Evolutionary conservation across 2,113 vertebrate species (phyloP).

Genomic region (Halcyon malimbica): DNA sequence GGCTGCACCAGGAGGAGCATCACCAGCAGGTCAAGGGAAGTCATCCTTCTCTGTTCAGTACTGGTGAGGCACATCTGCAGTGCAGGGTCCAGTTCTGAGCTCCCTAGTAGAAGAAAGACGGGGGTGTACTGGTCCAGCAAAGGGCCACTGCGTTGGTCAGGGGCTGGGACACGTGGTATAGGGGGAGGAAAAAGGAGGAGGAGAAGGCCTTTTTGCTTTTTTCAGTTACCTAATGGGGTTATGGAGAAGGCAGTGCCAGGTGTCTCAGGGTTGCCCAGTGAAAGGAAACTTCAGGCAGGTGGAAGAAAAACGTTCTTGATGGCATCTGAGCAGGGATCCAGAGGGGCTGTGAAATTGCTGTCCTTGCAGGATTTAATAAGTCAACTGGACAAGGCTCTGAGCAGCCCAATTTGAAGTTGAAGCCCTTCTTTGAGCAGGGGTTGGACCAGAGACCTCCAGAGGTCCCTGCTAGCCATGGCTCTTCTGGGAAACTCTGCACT

Average conservation of each 20-base stretch:
- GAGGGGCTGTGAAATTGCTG: neutral
- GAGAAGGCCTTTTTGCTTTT: neutral
- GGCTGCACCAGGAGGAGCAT: neutral
- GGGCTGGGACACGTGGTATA: fast-evolving
- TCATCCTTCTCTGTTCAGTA: neutral
- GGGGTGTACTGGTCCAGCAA: neutral
- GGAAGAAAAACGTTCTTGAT: neutral
- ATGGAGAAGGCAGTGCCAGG: neutral
- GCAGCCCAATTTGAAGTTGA: neutral
- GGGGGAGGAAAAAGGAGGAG: neutral
- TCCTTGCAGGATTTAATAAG: neutral
- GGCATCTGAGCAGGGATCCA: neutral
- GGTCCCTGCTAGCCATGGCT: neutral
- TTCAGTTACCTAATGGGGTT: neutral
- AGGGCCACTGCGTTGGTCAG: neutral
- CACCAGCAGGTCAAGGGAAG: neutral
- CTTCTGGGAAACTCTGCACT: neutral
- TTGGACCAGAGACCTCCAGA: neutral
- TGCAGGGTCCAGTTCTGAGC: neutral
- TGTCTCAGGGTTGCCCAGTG: neutral
- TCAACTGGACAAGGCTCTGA: neutral
- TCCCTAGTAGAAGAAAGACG: neutral
- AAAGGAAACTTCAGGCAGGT: neutral
- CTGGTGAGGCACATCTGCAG: neutral
- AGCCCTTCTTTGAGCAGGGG: neutral